Conservation (phyloP, 2,797 vertebrate genomes). For the Spinus pinus region DNA sequence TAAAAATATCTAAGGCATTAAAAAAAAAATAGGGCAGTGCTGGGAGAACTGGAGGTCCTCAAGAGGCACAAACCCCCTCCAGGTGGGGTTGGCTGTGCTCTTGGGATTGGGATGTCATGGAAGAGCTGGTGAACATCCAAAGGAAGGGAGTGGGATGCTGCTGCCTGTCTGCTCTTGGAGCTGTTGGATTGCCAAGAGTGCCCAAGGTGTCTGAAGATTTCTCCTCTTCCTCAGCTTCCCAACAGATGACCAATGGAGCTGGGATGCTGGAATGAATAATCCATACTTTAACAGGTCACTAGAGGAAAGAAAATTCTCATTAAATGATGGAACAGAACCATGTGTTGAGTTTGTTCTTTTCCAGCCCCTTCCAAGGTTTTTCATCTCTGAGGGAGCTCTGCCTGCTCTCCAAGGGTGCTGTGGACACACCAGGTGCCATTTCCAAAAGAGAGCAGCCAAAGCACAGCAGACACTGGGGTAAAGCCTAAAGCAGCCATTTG, state of each 20-base stretch:
- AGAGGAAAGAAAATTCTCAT: background rate
- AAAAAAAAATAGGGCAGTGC: background rate
- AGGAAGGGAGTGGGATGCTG: background rate
- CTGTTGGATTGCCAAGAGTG: background rate
- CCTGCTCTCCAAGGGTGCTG: background rate
- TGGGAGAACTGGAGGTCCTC: constrained; percentile 35
- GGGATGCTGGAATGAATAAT: background rate
- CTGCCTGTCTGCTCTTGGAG: accelerated
- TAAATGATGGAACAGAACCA: background rate
- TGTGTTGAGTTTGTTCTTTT: background rate
- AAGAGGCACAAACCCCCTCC: background rate
- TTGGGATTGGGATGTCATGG: background rate
- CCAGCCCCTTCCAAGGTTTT: background rate
- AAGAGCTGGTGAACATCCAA: background rate
- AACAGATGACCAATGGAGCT: background rate
- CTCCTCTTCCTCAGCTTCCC: background rate
- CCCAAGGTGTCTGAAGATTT: background rate
- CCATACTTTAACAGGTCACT: accelerated
- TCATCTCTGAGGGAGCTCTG: background rate
- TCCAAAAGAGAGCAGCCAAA: background rate
- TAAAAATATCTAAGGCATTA: constrained; percentile 70
- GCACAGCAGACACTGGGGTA: background rate
- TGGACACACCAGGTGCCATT: background rate
- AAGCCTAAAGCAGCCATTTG: background rate
- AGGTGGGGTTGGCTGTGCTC: background rate